Evolutionary conservation across 2,113 vertebrate genomes (phyloP).

Genomic region (Hemiscyllium ocellatum): DNA sequence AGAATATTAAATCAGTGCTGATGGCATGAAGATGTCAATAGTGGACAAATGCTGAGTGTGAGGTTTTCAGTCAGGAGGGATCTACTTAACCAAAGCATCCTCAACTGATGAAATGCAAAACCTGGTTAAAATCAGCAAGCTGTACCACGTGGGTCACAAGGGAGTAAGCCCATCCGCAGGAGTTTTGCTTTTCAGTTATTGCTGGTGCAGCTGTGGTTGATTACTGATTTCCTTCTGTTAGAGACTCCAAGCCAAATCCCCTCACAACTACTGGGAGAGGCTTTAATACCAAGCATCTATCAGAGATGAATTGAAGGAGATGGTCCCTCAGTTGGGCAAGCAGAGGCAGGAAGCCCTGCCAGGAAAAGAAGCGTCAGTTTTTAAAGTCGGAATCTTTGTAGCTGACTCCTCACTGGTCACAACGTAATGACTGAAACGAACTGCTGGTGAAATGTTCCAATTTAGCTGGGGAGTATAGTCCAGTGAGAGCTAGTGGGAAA

Average conservation of each 20-base stretch:
- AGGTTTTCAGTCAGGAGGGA: not conserved
- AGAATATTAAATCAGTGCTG: not conserved
- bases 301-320: not conserved
- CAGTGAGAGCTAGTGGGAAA: no score
- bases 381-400: not conserved
- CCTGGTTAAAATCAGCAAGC: not conserved
- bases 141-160: not conserved
- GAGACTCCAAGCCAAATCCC: not conserved
- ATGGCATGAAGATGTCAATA: not conserved
- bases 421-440: not conserved
- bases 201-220: constrained; percentile 1
- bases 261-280: not conserved
- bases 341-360: not conserved
- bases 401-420: not conserved
- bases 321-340: not conserved
- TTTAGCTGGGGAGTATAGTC: no score
- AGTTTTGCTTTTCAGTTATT: not conserved
- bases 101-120: not conserved
- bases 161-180: not conserved
- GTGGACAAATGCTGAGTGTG: no score
- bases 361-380: not conserved
- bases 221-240: not conserved
- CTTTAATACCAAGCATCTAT: not conserved
- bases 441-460: not conserved
- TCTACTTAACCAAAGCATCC: not conserved